A percentile compares a stretch with the other conserved stretches of the same genome.
phyloP scores from a whole-genome alignment of 2,888 invertebrate species.

The Tetheella fluctuosa region DNA sequence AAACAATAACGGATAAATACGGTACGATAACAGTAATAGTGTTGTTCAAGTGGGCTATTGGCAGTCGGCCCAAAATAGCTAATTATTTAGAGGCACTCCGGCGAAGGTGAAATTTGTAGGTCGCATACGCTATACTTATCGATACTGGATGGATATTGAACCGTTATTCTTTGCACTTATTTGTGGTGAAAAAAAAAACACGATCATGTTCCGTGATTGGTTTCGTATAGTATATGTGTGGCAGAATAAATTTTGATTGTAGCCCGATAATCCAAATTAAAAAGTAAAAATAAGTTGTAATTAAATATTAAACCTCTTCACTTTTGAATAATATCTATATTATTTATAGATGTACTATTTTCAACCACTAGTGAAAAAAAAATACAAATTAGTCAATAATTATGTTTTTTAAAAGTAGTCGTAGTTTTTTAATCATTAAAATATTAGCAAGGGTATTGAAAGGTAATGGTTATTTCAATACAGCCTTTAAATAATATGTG shows the following conservation, averaged over 20 bases:
- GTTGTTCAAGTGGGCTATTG: constrained; percentile 4
- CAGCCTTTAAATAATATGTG: no score
- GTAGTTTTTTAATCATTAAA: no score
- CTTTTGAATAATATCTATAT: no score
- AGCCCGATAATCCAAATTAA: not conserved
- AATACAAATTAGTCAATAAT: no score
- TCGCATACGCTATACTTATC: constrained; percentile 34
- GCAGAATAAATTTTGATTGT: not conserved
- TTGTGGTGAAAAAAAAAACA: constrained; percentile 28
- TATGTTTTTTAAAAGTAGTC: no score
- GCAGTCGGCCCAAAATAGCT: constrained; percentile 4
- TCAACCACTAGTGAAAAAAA: no score
- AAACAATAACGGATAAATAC: not conserved
- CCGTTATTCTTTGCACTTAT: constrained; percentile 44
- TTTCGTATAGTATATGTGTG: not conserved
- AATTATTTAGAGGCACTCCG: constrained; percentile 15
- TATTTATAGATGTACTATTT: no score
- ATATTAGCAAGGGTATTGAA: no score
- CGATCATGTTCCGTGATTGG: not conserved
- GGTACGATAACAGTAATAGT: constrained; percentile 1
- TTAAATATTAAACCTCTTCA: not conserved
- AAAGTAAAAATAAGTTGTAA: not conserved
- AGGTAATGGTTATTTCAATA: no score
- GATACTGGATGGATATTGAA: constrained; percentile 32
- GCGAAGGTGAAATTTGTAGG: constrained; percentile 39